phyloP scores from a whole-genome alignment of 1,140 invertebrate genomes.

The Drosophila arizonae region DNA sequence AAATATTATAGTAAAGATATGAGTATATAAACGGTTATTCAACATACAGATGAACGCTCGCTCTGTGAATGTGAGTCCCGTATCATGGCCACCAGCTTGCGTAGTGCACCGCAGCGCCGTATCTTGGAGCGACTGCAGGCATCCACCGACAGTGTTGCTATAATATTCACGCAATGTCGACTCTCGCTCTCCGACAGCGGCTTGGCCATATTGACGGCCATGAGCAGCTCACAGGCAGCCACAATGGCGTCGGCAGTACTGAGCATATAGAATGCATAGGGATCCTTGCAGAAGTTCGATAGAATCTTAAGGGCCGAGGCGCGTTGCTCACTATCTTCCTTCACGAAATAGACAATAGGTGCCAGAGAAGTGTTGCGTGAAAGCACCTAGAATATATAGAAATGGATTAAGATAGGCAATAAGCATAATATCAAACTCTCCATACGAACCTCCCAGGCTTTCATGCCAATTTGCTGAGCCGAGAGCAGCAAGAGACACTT shows the following conservation, averaged over 20 bases:
- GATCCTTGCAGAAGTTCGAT: conserved; percentile 79
- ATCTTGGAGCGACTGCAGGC: conserved; percentile 81
- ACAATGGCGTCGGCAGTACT: conserved; percentile 76
- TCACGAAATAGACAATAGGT: conserved; percentile 70
- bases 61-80: conserved; percentile 67
- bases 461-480: conserved; percentile 61
- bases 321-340: conserved; percentile 72
- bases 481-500: conserved; percentile 74
- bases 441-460: conserved; percentile 62
- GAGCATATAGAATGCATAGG: conserved; percentile 67
- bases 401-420: no score
- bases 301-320: conserved; percentile 69
- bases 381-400: conserved; percentile 28
- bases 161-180: conserved; percentile 77
- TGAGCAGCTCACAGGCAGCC: conserved; percentile 73
- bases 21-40: not conserved
- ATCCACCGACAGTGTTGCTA: conserved; percentile 72
- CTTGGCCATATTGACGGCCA: conserved; percentile 65
- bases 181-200: conserved; percentile 68
- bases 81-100: conserved; percentile 72
- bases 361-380: conserved; percentile 61
- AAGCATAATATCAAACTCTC: not conserved
- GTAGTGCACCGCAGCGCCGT: conserved; percentile 71
- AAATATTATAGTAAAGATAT: not conserved
- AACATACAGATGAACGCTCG: conserved; percentile 66